These are phyloP conservation scores for Maniola hyperantus DNA, from an alignment of 2,888 invertebrate genomes.

Conservation along the genomic window DNA sequence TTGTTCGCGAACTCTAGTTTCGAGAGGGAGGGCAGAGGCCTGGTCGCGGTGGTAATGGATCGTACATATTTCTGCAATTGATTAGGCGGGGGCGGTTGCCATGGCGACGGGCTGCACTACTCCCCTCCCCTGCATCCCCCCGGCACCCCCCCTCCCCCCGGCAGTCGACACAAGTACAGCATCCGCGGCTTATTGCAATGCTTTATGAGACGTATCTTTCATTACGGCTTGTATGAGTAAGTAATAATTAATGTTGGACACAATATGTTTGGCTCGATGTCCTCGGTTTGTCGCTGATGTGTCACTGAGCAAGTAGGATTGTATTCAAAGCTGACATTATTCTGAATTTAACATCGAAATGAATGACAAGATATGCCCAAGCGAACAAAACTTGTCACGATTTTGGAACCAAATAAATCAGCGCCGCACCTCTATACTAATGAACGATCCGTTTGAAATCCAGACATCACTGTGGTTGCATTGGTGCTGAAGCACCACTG, in stretches of 20 bases:
- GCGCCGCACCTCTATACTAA: too few species aligned
- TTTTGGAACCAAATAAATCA: too few species aligned
- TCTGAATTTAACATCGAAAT: too few species aligned
- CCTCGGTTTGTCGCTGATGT: not conserved
- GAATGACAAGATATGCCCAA: too few species aligned
- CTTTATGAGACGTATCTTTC: constrained; percentile 45
- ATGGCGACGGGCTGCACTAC: constrained; percentile 62
- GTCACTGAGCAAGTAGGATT: too few species aligned
- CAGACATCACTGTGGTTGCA: too few species aligned
- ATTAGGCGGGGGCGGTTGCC: constrained; percentile 81
- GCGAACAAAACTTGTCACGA: too few species aligned
- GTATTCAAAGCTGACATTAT: too few species aligned
- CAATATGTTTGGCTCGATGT: not conserved
- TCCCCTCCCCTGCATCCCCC: constrained; percentile 46
- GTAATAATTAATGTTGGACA: constrained; percentile 33
- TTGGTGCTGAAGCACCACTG: too few species aligned
- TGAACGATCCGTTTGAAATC: too few species aligned
- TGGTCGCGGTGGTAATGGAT: constrained; percentile 58
- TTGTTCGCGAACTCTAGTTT: constrained; percentile 32
- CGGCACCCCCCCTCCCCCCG: constrained; percentile 36
- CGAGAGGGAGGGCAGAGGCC: constrained; percentile 47
- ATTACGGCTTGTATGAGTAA: constrained; percentile 43
- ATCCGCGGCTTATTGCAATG: constrained; percentile 42
- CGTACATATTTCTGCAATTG: constrained; percentile 83
- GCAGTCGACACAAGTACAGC: constrained; percentile 41